These are phyloP conservation scores for Lycodopsis pacificus DNA, from an alignment of 2,797 vertebrate genomes.

Conservation along the genomic window DNA sequence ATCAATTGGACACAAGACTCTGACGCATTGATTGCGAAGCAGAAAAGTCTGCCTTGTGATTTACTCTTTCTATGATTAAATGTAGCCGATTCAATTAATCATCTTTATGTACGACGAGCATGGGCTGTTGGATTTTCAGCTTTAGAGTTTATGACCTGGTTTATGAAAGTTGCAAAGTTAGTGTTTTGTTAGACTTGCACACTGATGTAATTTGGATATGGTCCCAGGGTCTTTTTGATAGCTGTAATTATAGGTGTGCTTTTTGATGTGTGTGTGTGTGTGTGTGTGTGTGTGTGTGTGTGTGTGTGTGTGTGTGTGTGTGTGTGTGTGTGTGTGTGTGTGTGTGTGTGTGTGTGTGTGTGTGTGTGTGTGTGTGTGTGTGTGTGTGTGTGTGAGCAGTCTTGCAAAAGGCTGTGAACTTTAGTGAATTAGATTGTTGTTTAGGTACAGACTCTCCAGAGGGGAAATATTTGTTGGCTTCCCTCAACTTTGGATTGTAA, in stretches of 20 bases:
- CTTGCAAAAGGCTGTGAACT: background rate
- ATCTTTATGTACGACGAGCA: background rate
- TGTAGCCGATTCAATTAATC: background rate
- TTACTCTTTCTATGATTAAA: background rate
- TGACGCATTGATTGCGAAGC: background rate
- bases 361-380: background rate
- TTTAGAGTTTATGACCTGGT: background rate
- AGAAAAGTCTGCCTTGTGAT: background rate
- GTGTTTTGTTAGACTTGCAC: background rate
- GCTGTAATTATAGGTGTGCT: background rate
- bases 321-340: background rate
- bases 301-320: background rate
- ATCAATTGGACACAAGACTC: background rate
- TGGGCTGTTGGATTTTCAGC: background rate
- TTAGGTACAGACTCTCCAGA: constrained; percentile 1
- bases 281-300: background rate
- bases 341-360: background rate
- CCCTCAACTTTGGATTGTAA: constrained; percentile 8
- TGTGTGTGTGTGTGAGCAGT: background rate
- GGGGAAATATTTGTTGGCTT: background rate
- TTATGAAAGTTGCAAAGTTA: background rate
- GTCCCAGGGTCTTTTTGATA: background rate
- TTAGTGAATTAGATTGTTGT: constrained; percentile 10
- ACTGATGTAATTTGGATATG: background rate
- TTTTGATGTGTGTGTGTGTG: background rate